These are phyloP conservation scores for Actinostola sp. DNA, from an alignment of 92 coral and sea anemone species.

Conservation along the genomic window DNA sequence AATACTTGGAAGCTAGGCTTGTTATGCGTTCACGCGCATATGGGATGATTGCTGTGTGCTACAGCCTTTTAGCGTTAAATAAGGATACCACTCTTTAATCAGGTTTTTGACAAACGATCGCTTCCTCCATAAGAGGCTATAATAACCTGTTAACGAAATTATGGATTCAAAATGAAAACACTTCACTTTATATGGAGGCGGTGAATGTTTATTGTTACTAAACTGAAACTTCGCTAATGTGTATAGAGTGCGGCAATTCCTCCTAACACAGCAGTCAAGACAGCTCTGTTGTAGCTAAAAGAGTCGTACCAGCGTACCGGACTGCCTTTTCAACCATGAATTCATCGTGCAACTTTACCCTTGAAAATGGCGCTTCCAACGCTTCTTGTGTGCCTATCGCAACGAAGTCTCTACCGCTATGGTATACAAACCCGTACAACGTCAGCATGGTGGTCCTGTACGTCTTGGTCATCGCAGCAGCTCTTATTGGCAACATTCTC, in stretches of 20 bases:
- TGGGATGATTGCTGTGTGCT: background rate
- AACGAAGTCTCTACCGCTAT: background rate
- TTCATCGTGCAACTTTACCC: conserved; percentile 2
- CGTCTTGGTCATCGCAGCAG: conserved; percentile 52
- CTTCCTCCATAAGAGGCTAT: conserved; percentile 1
- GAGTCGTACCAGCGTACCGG: too few relatives aligned
- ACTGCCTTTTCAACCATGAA: background rate
- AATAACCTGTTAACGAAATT: conserved; percentile 19
- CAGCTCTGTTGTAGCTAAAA: too few relatives aligned
- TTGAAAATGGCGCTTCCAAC: background rate
- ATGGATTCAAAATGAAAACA: background rate
- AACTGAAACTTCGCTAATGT: too few relatives aligned
- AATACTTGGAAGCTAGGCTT: too few relatives aligned
- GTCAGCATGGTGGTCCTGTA: conserved; percentile 18
- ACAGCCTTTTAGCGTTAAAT: background rate
- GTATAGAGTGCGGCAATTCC: too few relatives aligned
- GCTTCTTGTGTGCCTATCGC: background rate
- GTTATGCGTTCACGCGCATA: too few relatives aligned
- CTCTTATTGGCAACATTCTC: conserved; percentile 72
- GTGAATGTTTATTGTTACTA: conserved; percentile 10
- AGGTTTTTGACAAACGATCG: conserved; percentile 6
- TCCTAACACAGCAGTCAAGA: too few relatives aligned
- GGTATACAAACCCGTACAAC: conserved; percentile 11
- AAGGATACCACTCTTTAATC: background rate
- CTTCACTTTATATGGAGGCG: conserved; percentile 15